Evolutionary conservation across 2,797 vertebrate genomes (phyloP), one percentile per base, ranked within the genome.

Genomic region (Gambusia yucatana): DNA sequence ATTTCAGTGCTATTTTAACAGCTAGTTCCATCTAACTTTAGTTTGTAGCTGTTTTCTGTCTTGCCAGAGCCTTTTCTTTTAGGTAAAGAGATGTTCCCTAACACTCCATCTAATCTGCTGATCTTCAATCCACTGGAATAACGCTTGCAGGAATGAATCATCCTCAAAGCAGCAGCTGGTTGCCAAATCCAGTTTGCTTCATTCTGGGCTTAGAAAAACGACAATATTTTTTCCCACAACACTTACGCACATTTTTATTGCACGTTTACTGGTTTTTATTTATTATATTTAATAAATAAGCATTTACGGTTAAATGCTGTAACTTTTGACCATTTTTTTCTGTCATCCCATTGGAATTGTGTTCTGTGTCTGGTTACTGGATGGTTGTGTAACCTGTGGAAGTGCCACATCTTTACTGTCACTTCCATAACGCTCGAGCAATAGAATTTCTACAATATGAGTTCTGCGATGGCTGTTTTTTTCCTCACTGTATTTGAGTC

Each of bases 401-500:
- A 1, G 16, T 20, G 16, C 16, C 30, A 20, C 57, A 30, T 61
- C 57, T 61, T 16, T 14, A 30, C 30, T 33, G 59, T 14, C 59
- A 33, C 28, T 30, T 36, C 59, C 6, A 16, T 20, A 36, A 63
- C 5, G 0, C 28, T 59, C 28, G 1, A 59, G 57, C 57, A 14
- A 36, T 17, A 65, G 17, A 65, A 9, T 39, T 22, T 8, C 8
- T 65, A 36, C 30, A 14, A 3, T 25, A 39, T 39, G 6, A 16
- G 4, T 13, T 77, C 10, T 57, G 71, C 36, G 72, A 65, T 57
- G n/a, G 46, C 59, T 70, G 67, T 41, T 61, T 59, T 82, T 70
- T 84, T 75, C 71, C 69, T 33, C 76, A 22, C 52, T 65, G 77
- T 77, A 72, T 83, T 63, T 74, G 44, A 80, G 69, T 77, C 57